These are phyloP conservation scores for Proterorhinus semilunaris DNA, from an alignment of 2,113 vertebrate species.

Conservation along the genomic window DNA sequence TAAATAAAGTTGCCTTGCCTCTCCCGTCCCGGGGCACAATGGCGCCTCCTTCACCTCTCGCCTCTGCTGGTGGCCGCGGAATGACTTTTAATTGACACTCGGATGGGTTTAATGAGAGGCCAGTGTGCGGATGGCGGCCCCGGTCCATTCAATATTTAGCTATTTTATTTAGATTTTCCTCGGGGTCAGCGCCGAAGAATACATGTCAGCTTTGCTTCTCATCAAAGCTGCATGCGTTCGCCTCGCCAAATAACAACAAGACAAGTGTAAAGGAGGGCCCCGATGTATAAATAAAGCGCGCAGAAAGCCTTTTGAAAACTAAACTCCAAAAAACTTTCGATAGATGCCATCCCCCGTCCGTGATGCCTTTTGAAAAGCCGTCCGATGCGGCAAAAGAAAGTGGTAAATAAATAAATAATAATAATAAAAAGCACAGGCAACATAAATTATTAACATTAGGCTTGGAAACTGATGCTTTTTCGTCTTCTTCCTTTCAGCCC, in stretches of 20 bases:
- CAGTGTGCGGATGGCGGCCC: background rate
- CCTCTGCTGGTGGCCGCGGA: background rate
- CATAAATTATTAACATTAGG: conserved; percentile 83
- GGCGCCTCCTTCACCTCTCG: conserved; percentile 19
- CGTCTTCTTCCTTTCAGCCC: conserved; percentile 68
- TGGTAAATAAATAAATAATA: conserved; percentile 82
- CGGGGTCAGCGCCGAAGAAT: conserved; percentile 67
- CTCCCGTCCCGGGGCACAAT: background rate
- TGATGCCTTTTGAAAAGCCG: conserved; percentile 76
- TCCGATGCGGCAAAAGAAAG: conserved; percentile 72
- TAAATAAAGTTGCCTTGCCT: too few species aligned
- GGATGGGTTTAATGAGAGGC: conserved; percentile 36
- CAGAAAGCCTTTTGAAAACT: conserved; percentile 76
- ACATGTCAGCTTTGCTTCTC: conserved; percentile 69
- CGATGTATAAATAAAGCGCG: conserved; percentile 60
- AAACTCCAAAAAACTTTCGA: conserved; percentile 72
- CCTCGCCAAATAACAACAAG: conserved; percentile 72
- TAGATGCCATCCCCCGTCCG: conserved; percentile 65
- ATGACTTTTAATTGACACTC: conserved; percentile 10
- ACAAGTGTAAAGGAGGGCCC: conserved; percentile 63
- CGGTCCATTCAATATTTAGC: conserved; percentile 44
- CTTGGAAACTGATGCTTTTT: conserved; percentile 78
- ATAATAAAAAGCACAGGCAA: conserved; percentile 79
- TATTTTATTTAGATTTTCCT: conserved; percentile 65
- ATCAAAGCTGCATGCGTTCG: conserved; percentile 74